A percentile compares a stretch with the other conserved stretches of the same genome.
Evolutionary conservation across 2,888 invertebrate genomes (phyloP).

Genomic region (Hermaeophaga mercurialis): DNA sequence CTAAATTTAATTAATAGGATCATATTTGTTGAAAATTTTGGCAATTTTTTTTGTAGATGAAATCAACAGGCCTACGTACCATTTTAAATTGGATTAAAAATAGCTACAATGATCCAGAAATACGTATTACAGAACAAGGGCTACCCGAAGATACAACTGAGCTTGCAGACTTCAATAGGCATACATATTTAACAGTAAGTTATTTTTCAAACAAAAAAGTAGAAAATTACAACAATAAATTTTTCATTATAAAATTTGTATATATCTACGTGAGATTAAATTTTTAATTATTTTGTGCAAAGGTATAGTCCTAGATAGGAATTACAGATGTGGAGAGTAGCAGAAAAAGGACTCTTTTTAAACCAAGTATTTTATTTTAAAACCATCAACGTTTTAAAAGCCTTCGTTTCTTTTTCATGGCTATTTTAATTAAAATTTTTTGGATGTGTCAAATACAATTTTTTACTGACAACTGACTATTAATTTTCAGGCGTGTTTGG

Average conservation of each 20-base stretch:
- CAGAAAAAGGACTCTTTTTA: too few relatives aligned
- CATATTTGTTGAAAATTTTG: too few relatives aligned
- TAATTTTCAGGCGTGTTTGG: slow-evolving; percentile 32
- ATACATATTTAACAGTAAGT: slow-evolving; percentile 32
- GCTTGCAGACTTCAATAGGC: slow-evolving; percentile 29
- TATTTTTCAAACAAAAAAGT: not conserved
- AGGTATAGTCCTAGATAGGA: too few relatives aligned
- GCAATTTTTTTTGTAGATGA: slow-evolving; percentile 24
- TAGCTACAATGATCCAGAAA: slow-evolving; percentile 57
- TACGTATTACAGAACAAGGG: slow-evolving; percentile 64
- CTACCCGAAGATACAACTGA: slow-evolving; percentile 53
- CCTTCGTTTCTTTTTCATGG: not conserved
- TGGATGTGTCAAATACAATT: too few relatives aligned
- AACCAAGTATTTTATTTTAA: too few relatives aligned
- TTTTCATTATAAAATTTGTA: not conserved
- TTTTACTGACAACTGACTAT: too few relatives aligned
- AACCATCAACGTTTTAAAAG: too few relatives aligned
- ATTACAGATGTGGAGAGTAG: too few relatives aligned
- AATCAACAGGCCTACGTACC: slow-evolving; percentile 57
- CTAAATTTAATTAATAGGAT: too few relatives aligned
- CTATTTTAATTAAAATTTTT: too few relatives aligned
- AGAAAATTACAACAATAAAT: not conserved
- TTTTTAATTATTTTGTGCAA: too few relatives aligned
- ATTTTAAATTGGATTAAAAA: slow-evolving; percentile 55
- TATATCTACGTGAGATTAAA: too few relatives aligned